Evolutionary conservation across 2,113 vertebrate genomes (phyloP).

Genomic region (Xiphorhynchus elegans): DNA sequence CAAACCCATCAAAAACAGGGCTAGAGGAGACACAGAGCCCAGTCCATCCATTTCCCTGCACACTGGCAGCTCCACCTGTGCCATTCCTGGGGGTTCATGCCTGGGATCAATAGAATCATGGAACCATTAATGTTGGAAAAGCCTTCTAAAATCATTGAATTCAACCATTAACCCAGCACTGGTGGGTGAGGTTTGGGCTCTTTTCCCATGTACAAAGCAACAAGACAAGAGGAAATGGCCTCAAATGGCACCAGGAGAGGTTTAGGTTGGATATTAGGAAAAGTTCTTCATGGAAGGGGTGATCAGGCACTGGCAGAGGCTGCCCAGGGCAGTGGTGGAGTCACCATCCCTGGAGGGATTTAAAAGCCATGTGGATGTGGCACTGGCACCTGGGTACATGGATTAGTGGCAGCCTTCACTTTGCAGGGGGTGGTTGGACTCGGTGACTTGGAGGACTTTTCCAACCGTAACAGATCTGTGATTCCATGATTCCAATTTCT

Average conservation of each 20-base stretch:
- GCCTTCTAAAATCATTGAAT: background rate
- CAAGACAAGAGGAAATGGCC: background rate
- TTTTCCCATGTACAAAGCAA: background rate
- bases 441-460: background rate
- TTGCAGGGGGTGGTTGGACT: background rate
- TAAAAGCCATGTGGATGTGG: background rate
- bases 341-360: background rate
- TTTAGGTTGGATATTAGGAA: background rate
- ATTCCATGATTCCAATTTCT: rapidly evolving
- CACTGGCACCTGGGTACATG: background rate
- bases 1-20: background rate
- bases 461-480: background rate
- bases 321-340: background rate
- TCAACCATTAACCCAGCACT: background rate
- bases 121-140: background rate
- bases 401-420: background rate
- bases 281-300: background rate
- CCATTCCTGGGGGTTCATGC: background rate
- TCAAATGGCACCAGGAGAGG: rapidly evolving
- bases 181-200: background rate
- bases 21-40: background rate
- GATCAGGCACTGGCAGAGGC: background rate
- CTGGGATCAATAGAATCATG: background rate
- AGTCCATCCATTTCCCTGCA: too few species aligned
- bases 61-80: background rate